Conservation (phyloP, 2,113 vertebrate genomes). For the Malurus cyaneus region DNA sequence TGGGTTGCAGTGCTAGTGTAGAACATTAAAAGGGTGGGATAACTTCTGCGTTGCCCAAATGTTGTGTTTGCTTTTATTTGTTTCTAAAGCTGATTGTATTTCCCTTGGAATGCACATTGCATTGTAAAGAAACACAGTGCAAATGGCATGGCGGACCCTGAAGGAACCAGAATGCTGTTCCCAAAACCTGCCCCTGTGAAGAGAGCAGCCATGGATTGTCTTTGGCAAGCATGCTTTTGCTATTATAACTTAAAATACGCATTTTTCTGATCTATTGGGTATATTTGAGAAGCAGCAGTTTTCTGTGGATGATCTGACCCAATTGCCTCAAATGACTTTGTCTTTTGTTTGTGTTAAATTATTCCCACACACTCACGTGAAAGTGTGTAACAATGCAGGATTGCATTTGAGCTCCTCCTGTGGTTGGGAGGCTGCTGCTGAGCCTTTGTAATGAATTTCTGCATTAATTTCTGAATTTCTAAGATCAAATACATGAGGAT, state of each 20-base stretch:
- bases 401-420: neutral
- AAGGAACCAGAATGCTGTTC: neutral
- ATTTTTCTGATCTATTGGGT: neutral
- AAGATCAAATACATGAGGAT: neutral
- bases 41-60: neutral
- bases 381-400: rapidly evolving
- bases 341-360: neutral
- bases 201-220: neutral
- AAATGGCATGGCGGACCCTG: neutral
- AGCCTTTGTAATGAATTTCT: neutral
- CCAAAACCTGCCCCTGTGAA: neutral
- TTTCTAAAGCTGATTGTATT: neutral
- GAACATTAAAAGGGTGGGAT: rapidly evolving
- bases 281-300: neutral
- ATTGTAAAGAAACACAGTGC: neutral
- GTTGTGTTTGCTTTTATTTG: neutral
- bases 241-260: neutral
- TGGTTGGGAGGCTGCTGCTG: neutral
- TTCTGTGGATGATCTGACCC: neutral
- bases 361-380: rapidly evolving
- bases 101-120: neutral
- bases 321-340: neutral
- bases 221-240: rapidly evolving
- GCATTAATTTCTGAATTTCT: neutral
- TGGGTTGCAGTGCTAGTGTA: neutral